Evolutionary conservation across 2,113 vertebrate species (phyloP).

Genomic region (Coreoperca whiteheadi): DNA sequence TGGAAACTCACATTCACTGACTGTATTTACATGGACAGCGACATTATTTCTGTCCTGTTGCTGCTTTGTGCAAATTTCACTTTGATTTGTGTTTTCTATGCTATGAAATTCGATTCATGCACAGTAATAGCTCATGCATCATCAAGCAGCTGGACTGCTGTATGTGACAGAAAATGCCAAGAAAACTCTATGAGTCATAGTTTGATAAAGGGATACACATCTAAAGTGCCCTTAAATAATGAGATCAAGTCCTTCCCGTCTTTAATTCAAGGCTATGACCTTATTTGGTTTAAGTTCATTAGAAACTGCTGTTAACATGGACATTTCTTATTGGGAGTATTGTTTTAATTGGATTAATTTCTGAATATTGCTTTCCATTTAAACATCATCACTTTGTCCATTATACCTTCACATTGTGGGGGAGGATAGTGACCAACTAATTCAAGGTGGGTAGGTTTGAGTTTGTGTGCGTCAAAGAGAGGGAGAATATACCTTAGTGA

Average conservation of each 20-base stretch:
- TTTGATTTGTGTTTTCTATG: slow-evolving; percentile 13
- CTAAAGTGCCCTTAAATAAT: slow-evolving; percentile 27
- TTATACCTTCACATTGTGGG: slow-evolving; percentile 1
- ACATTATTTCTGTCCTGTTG: background rate
- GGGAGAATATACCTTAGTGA: slow-evolving; percentile 5
- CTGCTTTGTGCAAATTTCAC: slow-evolving; percentile 14
- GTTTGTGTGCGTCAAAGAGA: background rate
- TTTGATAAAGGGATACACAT: slow-evolving; percentile 17
- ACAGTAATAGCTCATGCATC: slow-evolving; percentile 25
- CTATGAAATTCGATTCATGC: slow-evolving; percentile 23
- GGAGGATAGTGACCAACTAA: slow-evolving; percentile 22
- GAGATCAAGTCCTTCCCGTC: slow-evolving; percentile 4
- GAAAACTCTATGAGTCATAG: slow-evolving; percentile 26
- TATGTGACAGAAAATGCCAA: slow-evolving; percentile 27
- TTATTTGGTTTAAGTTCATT: slow-evolving; percentile 34
- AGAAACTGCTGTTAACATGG: slow-evolving; percentile 4
- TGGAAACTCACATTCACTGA: slow-evolving; percentile 30
- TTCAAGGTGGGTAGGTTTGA: slow-evolving; percentile 26
- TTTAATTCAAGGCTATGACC: slow-evolving; percentile 20
- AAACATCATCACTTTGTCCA: slow-evolving; percentile 5
- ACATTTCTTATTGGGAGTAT: background rate
- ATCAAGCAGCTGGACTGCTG: slow-evolving; percentile 29
- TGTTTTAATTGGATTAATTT: slow-evolving; percentile 35
- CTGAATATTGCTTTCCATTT: slow-evolving; percentile 34
- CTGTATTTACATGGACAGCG: slow-evolving; percentile 9